Percentiles rank a stretch among this genome's conserved stretches.
These are phyloP conservation scores for Nasonia giraulti DNA, from an alignment of 1,140 invertebrate species.

Conservation along the genomic window DNA sequence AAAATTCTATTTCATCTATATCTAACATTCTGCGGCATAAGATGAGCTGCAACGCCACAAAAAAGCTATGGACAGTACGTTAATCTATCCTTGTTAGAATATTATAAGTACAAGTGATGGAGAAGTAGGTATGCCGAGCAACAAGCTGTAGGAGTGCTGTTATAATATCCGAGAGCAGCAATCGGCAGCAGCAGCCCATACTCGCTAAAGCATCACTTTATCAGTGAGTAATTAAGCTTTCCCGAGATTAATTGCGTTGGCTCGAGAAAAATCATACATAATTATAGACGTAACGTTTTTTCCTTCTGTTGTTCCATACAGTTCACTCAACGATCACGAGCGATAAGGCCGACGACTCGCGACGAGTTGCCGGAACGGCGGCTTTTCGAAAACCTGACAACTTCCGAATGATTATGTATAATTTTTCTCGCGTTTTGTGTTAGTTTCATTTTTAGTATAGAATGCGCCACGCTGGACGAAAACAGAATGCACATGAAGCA, in stretches of 20 bases:
- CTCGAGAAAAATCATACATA: constrained; percentile 27
- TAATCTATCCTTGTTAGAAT: constrained; percentile 49
- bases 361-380: too few species aligned
- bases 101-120: not conserved
- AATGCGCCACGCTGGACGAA: not conserved
- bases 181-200: constrained; percentile 53
- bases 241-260: constrained; percentile 34
- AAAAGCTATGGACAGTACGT: constrained; percentile 52
- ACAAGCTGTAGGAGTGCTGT: constrained; percentile 48
- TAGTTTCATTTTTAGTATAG: not conserved
- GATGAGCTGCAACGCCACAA: constrained; percentile 53
- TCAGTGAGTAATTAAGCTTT: constrained; percentile 55
- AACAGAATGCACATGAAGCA: constrained; percentile 34
- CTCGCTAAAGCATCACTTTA: constrained; percentile 55
- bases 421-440: not conserved
- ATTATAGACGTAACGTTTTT: not conserved
- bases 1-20: constrained; percentile 47
- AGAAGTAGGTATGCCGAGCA: not conserved
- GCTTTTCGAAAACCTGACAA: not conserved
- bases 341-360: too few species aligned
- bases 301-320: too few species aligned
- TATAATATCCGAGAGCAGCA: constrained; percentile 51
- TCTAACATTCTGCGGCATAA: constrained; percentile 47
- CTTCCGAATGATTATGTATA: not conserved
- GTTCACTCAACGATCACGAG: too few species aligned